Base-by-base conservation (phyloP, 1,140 invertebrate species). In the Leptopilina boulardi region DNA sequence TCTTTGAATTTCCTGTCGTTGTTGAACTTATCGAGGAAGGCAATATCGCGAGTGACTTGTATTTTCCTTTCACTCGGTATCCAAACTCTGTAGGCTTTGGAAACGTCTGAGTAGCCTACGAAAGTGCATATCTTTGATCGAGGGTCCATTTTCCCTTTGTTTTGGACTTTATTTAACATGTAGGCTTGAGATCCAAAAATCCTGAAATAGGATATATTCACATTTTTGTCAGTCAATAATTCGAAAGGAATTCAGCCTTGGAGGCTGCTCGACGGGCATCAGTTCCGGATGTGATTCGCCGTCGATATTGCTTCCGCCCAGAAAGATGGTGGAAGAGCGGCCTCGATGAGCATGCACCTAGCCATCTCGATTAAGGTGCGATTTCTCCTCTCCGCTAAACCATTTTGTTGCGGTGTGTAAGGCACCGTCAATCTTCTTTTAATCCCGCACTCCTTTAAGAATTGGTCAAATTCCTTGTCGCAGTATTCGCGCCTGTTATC, bases 401-500 rank as follows among this genome's bases (percentile, higher is more conserved):
- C 79, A n/a, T 77, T 76, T 71, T 77, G 76, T 66, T 77, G 44
- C 0, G 75, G 73, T n/a, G 71, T 77, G 34, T 80, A 70, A 6
- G 75, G 66, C 30, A 80, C 73, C 10, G 78, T 75, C 23, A 77
- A 59, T 19, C 74, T 38, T 38, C 78, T 71, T 15, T 19, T 71
- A 19, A 80, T 80, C 13, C 75, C 78, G 11, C 44, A 51, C 0
- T 18, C n/a, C 42, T 76, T 44, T 9, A 87, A 75, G 73, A 74
- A 86, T 47, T 70, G 70, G 76, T 73, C 73, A n/a, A 87, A 74
- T 13, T 82, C 71, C 30, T 82, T 73, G 77, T 77, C 83, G 1
- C 77, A 74, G 77, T 87, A 89, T 79, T 90, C 88, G 23, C 81
- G 75, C 23, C 86, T 87, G 72, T 83, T 85, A 70, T 89, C 87